Percentiles rank a stretch among this genome's conserved stretches.
These are phyloP conservation scores for Auanema freiburgensis DNA, from an alignment of 2,888 invertebrate genomes.

Conservation along the genomic window DNA sequence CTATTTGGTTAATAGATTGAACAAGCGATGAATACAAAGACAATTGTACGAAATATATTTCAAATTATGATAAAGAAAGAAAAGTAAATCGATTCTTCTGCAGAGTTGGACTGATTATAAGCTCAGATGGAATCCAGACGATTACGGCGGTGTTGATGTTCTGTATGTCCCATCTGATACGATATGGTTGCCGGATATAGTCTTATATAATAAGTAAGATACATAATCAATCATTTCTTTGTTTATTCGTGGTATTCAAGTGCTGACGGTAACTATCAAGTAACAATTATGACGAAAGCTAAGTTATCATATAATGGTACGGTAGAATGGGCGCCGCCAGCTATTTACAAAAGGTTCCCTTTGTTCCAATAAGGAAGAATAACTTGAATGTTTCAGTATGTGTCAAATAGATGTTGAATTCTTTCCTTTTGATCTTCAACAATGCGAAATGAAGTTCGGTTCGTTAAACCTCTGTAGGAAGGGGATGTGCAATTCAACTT, in stretches of 20 bases:
- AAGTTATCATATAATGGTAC: conserved; percentile 62
- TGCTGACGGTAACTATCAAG: conserved; percentile 66
- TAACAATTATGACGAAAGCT: conserved; percentile 65
- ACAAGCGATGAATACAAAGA: background rate
- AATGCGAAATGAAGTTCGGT: conserved; percentile 65
- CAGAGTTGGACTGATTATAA: conserved; percentile 65
- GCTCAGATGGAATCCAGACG: conserved; percentile 62
- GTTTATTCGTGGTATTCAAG: conserved; percentile 44
- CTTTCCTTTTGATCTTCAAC: conserved; percentile 64
- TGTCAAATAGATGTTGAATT: conserved; percentile 65
- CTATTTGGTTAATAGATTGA: background rate
- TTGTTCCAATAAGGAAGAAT: background rate
- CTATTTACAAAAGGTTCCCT: conserved; percentile 64
- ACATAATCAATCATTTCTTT: conserved; percentile 5
- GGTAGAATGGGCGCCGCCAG: conserved; percentile 65
- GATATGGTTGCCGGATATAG: conserved; percentile 64
- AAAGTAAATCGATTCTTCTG: background rate
- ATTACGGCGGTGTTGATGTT: conserved; percentile 65
- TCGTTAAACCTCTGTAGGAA: conserved; percentile 11
- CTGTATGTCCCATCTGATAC: conserved; percentile 64
- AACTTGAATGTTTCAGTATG: conserved; percentile 55
- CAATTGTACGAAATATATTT: background rate
- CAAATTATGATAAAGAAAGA: background rate
- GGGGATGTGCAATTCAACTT: background rate
- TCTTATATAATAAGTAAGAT: conserved; percentile 62